Evolutionary conservation across 92 coral and sea anemone species (phyloP).

Genomic region (Parazoanthus darwini): DNA sequence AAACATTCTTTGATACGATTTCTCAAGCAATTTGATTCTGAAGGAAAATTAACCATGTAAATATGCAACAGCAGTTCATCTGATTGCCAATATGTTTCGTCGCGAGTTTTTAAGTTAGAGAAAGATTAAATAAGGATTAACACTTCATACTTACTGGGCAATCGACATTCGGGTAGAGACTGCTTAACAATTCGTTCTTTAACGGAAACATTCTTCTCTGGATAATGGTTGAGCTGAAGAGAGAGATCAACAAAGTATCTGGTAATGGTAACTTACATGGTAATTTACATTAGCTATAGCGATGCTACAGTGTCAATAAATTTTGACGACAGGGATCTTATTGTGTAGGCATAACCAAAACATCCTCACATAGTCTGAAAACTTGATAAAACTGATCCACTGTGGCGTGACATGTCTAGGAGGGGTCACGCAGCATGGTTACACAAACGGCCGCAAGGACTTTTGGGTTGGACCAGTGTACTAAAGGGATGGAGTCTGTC

Average conservation of each 20-base stretch:
- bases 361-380: background rate
- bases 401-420: background rate
- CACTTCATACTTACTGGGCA: slow-evolving; percentile 47
- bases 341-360: background rate
- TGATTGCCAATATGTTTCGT: too few species aligned
- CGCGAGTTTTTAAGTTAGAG: too few species aligned
- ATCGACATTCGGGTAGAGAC: slow-evolving; percentile 42
- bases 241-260: background rate
- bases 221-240: slow-evolving; percentile 17
- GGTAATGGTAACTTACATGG: background rate
- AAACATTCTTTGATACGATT: too few species aligned
- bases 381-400: background rate
- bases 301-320: background rate
- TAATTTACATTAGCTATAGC: background rate
- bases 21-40: too few species aligned
- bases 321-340: too few species aligned
- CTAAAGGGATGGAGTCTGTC: too few species aligned
- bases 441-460: background rate
- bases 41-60: too few species aligned
- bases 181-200: slow-evolving; percentile 44
- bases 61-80: too few species aligned
- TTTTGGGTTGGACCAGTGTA: too few species aligned
- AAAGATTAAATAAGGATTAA: background rate
- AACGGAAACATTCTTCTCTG: slow-evolving; percentile 42
- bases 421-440: background rate